phyloP scores from a whole-genome alignment of 2,888 invertebrate species.

The Andrena minutula region DNA sequence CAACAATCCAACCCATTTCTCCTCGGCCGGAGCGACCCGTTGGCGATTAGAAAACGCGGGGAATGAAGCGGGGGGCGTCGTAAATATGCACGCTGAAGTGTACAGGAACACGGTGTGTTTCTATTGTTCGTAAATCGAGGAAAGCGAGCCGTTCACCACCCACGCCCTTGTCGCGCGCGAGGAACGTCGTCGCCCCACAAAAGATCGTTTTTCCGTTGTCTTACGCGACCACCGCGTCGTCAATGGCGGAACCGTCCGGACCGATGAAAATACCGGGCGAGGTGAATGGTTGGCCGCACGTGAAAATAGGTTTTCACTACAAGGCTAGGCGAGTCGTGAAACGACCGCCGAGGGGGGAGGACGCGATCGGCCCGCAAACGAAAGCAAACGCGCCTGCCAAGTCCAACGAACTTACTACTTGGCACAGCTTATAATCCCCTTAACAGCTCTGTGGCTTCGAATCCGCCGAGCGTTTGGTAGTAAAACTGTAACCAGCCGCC shows the following conservation, averaged over 20 bases:
- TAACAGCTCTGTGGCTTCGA: not conserved
- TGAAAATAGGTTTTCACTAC: slow-evolving; percentile 56
- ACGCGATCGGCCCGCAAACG: slow-evolving; percentile 53
- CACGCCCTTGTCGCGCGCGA: not conserved
- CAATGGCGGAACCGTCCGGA: slow-evolving; percentile 35
- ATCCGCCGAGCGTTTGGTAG: not conserved
- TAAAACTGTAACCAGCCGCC: not conserved
- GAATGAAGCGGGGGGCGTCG: not conserved
- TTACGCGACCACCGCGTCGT: slow-evolving; percentile 2
- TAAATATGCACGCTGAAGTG: slow-evolving; percentile 3
- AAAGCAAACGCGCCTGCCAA: slow-evolving; percentile 61
- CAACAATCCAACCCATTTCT: not conserved
- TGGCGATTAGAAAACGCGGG: slow-evolving; percentile 19
- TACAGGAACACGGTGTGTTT: slow-evolving; percentile 12
- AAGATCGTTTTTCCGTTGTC: slow-evolving; percentile 12
- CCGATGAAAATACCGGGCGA: slow-evolving; percentile 47
- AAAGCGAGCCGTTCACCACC: slow-evolving; percentile 14
- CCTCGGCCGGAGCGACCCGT: not conserved
- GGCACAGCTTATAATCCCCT: slow-evolving; percentile 25
- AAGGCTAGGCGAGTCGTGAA: slow-evolving; percentile 53
- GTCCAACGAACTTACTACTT: slow-evolving; percentile 59
- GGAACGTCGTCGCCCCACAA: slow-evolving; percentile 3
- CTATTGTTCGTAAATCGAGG: slow-evolving; percentile 35
- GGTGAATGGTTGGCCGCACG: slow-evolving; percentile 50
- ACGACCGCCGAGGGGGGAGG: slow-evolving; percentile 29